phyloP scores from a whole-genome alignment of 2,113 vertebrate species.

The Notechis scutatus region DNA sequence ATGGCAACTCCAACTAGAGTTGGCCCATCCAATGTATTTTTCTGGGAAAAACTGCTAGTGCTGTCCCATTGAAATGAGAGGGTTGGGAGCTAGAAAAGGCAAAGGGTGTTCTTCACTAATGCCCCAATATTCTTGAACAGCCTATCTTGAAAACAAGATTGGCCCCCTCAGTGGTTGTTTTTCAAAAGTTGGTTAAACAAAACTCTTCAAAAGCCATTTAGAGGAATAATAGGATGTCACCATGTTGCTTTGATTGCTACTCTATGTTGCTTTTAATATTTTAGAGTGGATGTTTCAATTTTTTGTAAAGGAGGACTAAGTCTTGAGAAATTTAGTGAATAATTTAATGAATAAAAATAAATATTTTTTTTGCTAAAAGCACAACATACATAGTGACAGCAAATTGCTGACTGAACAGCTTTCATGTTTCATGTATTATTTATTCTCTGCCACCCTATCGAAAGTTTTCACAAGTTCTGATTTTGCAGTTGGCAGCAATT shows the following conservation, averaged over 20 bases:
- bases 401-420: background rate
- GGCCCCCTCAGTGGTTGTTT: background rate
- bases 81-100: background rate
- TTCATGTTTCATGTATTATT: background rate
- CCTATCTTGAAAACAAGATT: background rate
- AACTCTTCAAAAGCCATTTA: background rate
- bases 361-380: background rate
- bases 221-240: background rate
- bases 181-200: background rate
- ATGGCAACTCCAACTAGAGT: background rate
- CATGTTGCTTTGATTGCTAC: background rate
- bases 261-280: background rate
- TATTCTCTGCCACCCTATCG: background rate
- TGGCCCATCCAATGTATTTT: background rate
- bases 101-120: background rate
- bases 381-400: background rate
- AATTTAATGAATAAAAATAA: background rate
- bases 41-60: background rate
- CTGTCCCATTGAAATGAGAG: background rate
- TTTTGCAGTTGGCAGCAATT: background rate
- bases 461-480: background rate
- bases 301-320: background rate
- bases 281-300: background rate
- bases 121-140: background rate
- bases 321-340: background rate